A percentile compares a stretch with the other conserved stretches of the same genome.
phyloP scores from a whole-genome alignment of 2,888 invertebrate species.

The Oithona nana region DNA sequence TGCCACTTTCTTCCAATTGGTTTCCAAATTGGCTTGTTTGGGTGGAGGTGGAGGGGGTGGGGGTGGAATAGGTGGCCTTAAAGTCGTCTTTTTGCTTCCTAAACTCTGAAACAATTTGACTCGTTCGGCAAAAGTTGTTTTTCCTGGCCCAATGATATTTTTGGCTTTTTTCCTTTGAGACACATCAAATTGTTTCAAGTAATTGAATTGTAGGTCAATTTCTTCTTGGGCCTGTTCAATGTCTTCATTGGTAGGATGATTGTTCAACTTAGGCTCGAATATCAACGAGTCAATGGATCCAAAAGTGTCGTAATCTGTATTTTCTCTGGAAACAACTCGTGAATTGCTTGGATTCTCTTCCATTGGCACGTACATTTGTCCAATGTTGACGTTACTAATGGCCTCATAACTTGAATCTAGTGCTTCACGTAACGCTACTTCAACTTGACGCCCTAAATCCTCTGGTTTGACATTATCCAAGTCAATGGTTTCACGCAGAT shows the following conservation, averaged over 20 bases:
- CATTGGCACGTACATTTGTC: constrained; percentile 24
- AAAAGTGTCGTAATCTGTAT: constrained; percentile 22
- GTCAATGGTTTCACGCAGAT: constrained; percentile 20
- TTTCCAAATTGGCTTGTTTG: background rate
- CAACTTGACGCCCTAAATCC: constrained; percentile 18
- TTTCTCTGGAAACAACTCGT: constrained; percentile 18
- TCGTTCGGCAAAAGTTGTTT: constrained; percentile 12
- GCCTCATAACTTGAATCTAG: constrained; percentile 21
- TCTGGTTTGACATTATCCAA: constrained; percentile 20
- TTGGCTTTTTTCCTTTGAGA: constrained; percentile 3
- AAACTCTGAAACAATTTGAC: constrained; percentile 14
- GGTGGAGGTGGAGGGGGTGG: background rate
- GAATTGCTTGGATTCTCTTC: constrained; percentile 19
- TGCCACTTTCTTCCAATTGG: constrained; percentile 9
- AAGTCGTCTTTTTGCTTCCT: background rate
- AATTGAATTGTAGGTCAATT: constrained; percentile 18
- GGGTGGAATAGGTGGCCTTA: background rate
- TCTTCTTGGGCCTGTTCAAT: constrained; percentile 18
- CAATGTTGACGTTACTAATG: constrained; percentile 22
- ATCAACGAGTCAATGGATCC: constrained; percentile 23
- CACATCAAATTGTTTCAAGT: constrained; percentile 14
- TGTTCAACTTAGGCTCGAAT: constrained; percentile 23
- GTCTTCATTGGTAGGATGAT: constrained; percentile 19
- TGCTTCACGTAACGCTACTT: constrained; percentile 22
- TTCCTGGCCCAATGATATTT: background rate